phyloP scores from a whole-genome alignment of 2,113 vertebrate genomes.

The Copsychus sechellarum region DNA sequence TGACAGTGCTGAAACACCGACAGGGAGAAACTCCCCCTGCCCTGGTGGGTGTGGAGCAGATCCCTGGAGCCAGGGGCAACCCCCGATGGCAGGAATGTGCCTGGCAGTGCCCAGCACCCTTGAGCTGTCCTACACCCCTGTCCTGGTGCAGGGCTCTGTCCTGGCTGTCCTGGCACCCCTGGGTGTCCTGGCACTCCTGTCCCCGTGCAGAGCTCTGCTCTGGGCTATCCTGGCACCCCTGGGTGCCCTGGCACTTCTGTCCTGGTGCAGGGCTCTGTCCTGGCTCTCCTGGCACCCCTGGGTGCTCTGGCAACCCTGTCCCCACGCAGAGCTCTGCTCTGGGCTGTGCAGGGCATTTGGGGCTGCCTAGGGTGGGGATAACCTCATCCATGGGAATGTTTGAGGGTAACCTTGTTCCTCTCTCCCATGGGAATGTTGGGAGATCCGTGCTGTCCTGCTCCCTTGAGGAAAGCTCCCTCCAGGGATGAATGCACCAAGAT shows the following conservation, averaged over 20 bases:
- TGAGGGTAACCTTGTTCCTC: not conserved
- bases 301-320: not conserved
- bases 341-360: not conserved
- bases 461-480: not conserved
- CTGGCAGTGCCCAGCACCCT: not conserved
- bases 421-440: not conserved
- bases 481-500: not conserved
- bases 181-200: not conserved
- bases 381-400: not conserved
- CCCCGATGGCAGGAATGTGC: accelerated
- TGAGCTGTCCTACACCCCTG: not conserved
- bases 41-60: not conserved
- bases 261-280: not conserved
- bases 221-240: not conserved
- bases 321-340: not conserved
- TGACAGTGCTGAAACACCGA: not conserved
- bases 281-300: not conserved
- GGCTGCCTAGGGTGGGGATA: not conserved
- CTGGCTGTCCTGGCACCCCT: not conserved
- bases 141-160: not conserved
- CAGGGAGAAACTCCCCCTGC: not conserved
- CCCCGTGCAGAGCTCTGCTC: not conserved
- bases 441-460: not conserved
- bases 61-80: not conserved
- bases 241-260: not conserved